Conservation (phyloP, 30 jellyfish, hydroid and myxozoan species). For the Aurelia aurita region DNA sequence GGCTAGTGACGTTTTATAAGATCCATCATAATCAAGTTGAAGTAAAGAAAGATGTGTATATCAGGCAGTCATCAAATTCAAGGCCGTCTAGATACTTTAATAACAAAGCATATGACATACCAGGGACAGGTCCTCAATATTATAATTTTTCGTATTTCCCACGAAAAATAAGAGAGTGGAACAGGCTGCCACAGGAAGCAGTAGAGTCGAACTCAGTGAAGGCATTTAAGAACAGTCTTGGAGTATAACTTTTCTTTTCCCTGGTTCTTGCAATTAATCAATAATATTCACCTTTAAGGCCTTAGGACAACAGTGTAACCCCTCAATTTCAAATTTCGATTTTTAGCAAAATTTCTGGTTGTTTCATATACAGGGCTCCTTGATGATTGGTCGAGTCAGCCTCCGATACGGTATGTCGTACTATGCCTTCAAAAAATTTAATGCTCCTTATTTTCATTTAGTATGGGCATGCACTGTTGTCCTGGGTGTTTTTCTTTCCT, state of each 20-base stretch:
- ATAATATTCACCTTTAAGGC: not conserved
- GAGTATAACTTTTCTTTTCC: not conserved
- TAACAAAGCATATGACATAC: conserved; percentile 30
- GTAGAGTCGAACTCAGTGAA: conserved; percentile 1
- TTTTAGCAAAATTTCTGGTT: too few relatives aligned
- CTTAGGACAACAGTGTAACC: not conserved
- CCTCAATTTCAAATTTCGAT: too few relatives aligned
- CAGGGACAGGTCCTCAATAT: not conserved
- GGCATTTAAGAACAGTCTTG: not conserved
- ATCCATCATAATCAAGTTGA: conserved; percentile 13
- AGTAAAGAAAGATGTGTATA: conserved; percentile 5
- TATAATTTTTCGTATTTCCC: not conserved
- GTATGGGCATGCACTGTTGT: too few relatives aligned
- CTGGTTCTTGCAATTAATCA: not conserved
- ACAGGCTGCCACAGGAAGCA: conserved; percentile 18
- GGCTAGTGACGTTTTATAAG: conserved; percentile 33
- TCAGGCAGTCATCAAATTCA: conserved; percentile 30
- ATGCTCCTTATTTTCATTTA: too few relatives aligned
- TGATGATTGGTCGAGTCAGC: too few relatives aligned
- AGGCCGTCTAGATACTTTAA: conserved; percentile 35
- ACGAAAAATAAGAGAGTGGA: conserved; percentile 4
- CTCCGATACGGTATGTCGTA: too few relatives aligned
- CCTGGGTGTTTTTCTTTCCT: too few relatives aligned
- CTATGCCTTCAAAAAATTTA: too few relatives aligned
- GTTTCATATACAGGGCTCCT: too few relatives aligned